Conservation (phyloP, 2,888 invertebrate species). For the Tineola bisselliella region DNA sequence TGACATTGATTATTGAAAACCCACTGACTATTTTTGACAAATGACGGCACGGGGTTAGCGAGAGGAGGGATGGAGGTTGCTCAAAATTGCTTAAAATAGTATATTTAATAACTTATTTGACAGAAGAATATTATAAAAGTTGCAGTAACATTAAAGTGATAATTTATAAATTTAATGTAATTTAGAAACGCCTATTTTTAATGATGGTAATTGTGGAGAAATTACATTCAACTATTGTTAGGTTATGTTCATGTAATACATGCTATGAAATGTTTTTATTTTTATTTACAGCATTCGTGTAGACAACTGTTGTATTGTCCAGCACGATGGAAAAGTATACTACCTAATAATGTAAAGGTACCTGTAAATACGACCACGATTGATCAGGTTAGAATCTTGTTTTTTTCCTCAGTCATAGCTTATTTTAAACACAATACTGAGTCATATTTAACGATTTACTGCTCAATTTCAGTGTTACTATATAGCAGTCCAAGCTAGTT, state of each 20-base stretch:
- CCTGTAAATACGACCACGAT: conserved; percentile 35
- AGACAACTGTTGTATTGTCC: conserved; percentile 54
- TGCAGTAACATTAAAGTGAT: neutral
- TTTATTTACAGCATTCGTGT: conserved; percentile 50
- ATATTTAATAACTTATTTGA: neutral
- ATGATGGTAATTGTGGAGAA: neutral
- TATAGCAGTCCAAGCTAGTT: no score
- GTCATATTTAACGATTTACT: no score
- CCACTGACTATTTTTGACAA: neutral
- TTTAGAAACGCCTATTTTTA: neutral
- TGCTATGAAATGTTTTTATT: conserved; percentile 29
- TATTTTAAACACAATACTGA: no score
- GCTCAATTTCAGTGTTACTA: conserved; percentile 5
- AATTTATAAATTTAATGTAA: neutral
- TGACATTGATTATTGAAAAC: conserved; percentile 20
- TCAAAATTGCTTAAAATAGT: neutral
- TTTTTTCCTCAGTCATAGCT: neutral
- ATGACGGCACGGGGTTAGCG: neutral
- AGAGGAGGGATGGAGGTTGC: neutral
- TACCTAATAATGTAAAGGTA: conserved; percentile 46
- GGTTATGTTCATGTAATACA: conserved; percentile 12
- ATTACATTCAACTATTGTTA: neutral
- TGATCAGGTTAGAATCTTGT: conserved; percentile 36
- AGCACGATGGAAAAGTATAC: conserved; percentile 53
- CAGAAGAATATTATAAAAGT: neutral